Evolutionary conservation across 2,113 vertebrate genomes (phyloP).

Genomic region (rat (Rattus norvegicus)): GRCr8 NC_086029.1:74914001-74914500

Average conservation of each 20-base stretch:
- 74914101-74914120: not conserved
- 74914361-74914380: not conserved
- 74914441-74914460: not conserved
- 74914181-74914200: not conserved
- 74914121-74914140: not conserved
- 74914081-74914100: not conserved
- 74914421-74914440: conserved; percentile 8
- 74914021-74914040: no score
- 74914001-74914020: no score
- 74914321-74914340: not conserved
- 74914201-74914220: not conserved
- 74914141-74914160: not conserved
- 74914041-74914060: no score
- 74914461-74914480: not conserved
- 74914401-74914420: not conserved
- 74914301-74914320: not conserved
- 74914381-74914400: not conserved
- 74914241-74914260: not conserved
- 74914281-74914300: not conserved
- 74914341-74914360: not conserved
- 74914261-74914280: not conserved
- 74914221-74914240: not conserved
- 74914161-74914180: not conserved
- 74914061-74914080: no score
- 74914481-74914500: not conserved